Percentiles rank a stretch among this genome's conserved stretches.
These are phyloP conservation scores for Luperina testacea DNA, from an alignment of 2,888 invertebrate genomes.

Conservation along the genomic window DNA sequence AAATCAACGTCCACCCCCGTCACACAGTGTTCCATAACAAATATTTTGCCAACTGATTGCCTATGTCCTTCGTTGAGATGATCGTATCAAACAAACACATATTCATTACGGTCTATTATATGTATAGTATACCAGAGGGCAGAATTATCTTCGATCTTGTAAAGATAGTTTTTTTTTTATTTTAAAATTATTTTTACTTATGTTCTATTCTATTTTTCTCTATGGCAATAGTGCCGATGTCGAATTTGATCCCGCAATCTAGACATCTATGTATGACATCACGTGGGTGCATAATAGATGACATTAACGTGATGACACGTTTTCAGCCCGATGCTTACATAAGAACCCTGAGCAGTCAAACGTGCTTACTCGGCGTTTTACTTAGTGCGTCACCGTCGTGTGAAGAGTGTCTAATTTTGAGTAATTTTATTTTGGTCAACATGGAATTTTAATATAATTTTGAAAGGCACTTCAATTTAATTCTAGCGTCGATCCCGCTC, in stretches of 20 bases:
- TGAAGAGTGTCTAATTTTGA: not conserved
- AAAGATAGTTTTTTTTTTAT: not conserved
- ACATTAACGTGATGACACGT: constrained; percentile 23
- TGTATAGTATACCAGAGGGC: not conserved
- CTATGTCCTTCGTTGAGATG: constrained; percentile 42
- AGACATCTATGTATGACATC: constrained; percentile 20
- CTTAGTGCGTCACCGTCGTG: constrained; percentile 2
- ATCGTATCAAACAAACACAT: constrained; percentile 49
- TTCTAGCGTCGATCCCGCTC: not conserved
- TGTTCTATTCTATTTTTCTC: no score
- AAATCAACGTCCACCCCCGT: constrained; percentile 57
- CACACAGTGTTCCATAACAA: constrained; percentile 48
- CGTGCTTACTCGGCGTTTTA: constrained; percentile 12
- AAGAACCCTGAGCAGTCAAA: constrained; percentile 19
- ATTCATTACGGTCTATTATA: constrained; percentile 31
- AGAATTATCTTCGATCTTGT: not conserved
- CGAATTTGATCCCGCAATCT: constrained; percentile 14
- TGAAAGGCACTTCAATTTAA: not conserved
- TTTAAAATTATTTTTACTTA: constrained; percentile 18
- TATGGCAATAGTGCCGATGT: no score
- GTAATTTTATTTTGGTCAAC: constrained; percentile 13
- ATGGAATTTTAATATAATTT: not conserved
- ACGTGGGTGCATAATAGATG: constrained; percentile 19
- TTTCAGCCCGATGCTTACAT: constrained; percentile 16
- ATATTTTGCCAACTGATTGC: constrained; percentile 64